Base-by-base conservation (phyloP, 2,113 vertebrate genomes). In the Chaetodon trifascialis region DNA sequence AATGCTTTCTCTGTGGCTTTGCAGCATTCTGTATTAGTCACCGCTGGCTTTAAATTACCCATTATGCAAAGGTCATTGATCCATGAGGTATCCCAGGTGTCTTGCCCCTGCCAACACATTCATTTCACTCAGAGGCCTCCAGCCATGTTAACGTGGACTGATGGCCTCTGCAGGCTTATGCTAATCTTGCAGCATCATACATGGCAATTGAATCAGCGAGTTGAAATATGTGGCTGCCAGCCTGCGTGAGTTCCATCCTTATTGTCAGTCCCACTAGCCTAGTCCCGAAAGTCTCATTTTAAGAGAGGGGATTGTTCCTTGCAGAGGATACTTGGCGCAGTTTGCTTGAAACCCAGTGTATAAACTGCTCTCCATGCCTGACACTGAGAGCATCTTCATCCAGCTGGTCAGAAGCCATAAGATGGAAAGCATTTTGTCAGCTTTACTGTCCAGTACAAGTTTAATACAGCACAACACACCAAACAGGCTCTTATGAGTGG, bases 51-150 rank as follows among this genome's bases (percentile, higher is more conserved):
- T 76, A 87, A 91, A 92, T 82, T 55, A 65, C n/a, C 64, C 75
- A 88, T 91, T 87, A 89, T 85, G 80, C 76, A 91, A 90, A 93
- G 83, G 88, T 85, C 90, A 85, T 90, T 76, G 80, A 89, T 93
- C 88, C 44, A 72, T 73, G 75, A 89, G 83, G 54, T 52, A 65
- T 79, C 84, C 19, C 73, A 73, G 71, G 86, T 86, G 87, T 79
- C 85, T 34, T 4, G 51, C 44, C 46, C 59, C 64, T 63, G 84
- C 73, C 75, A 25, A 56, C 65, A 73, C 75, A 86, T 90, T 58
- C 80, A 86, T 89, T 65, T 60, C 36, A 78, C 62, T 75, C 80
- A 16, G 52, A 55, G 73, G 80, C 88, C 88, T 74, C 66, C 69
- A 78, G 85, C 79, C 70, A 80, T 66, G 77, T 74, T 87, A 90